These are phyloP conservation scores for Dendrocopos noguchii DNA, from an alignment of 2,113 vertebrate species.

Conservation along the genomic window DNA sequence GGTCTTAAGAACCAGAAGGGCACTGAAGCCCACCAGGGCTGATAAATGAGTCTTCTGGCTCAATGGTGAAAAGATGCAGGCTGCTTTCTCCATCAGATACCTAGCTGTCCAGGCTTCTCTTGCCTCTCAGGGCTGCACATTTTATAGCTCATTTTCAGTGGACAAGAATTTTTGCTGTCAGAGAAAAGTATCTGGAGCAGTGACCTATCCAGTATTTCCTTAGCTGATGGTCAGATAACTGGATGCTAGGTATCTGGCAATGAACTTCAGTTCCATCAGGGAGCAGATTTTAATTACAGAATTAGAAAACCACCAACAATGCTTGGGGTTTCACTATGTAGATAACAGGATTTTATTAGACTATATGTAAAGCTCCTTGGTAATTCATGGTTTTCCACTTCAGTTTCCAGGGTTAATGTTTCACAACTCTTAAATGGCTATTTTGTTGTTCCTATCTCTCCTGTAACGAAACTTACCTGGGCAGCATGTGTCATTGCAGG, in stretches of 20 bases:
- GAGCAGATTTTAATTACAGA: background rate
- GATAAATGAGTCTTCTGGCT: background rate
- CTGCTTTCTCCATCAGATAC: background rate
- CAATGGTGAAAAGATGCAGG: background rate
- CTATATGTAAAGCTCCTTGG: background rate
- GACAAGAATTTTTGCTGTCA: background rate
- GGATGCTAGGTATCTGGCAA: background rate
- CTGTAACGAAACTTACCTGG: background rate
- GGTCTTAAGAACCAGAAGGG: background rate
- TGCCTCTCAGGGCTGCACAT: background rate
- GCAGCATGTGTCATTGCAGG: conserved; percentile 67
- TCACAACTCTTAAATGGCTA: background rate
- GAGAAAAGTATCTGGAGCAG: background rate
- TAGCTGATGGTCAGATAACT: background rate
- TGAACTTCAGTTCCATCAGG: conserved; percentile 14
- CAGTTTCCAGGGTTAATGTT: background rate
- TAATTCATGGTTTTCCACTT: background rate
- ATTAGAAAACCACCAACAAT: background rate
- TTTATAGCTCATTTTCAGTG: background rate
- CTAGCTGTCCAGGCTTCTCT: background rate
- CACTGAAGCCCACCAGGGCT: background rate
- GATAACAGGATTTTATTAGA: background rate
- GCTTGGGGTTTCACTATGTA: background rate
- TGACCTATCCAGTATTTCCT: background rate
- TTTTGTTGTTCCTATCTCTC: background rate